These are phyloP conservation scores for Priocnemis perturbator DNA, from an alignment of 2,888 invertebrate species.

Conservation along the genomic window DNA sequence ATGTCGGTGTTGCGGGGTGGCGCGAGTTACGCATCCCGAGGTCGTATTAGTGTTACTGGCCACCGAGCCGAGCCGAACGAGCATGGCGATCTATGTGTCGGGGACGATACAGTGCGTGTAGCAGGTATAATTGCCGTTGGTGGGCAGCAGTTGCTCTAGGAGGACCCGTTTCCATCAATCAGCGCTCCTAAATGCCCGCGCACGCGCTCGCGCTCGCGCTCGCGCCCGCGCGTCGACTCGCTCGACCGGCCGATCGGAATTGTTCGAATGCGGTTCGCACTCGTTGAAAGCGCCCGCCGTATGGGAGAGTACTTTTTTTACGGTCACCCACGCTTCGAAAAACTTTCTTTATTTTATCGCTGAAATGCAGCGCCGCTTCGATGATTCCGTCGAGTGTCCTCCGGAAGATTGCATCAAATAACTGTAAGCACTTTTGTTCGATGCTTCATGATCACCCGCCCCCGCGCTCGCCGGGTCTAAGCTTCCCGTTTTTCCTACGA, in stretches of 20 bases:
- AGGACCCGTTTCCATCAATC: slow-evolving; percentile 73
- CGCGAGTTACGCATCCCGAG: slow-evolving; percentile 69
- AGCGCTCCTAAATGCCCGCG: slow-evolving; percentile 68
- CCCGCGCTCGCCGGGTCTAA: too few species aligned
- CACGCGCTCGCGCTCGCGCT: slow-evolving; percentile 37
- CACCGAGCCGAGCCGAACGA: slow-evolving; percentile 57
- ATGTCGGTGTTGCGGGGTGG: slow-evolving; percentile 42
- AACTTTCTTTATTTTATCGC: too few species aligned
- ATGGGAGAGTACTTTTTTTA: too few species aligned
- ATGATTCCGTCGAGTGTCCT: too few species aligned
- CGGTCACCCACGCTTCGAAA: too few species aligned
- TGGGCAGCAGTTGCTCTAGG: slow-evolving; percentile 68
- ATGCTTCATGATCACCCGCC: too few species aligned
- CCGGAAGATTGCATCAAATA: too few species aligned
- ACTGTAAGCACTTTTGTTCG: too few species aligned
- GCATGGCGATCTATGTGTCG: slow-evolving; percentile 70
- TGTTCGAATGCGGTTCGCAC: slow-evolving; percentile 34
- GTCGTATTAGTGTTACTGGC: slow-evolving; percentile 71
- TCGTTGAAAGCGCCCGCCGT: not conserved
- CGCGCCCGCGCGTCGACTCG: not conserved
- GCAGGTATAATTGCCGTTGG: slow-evolving; percentile 71
- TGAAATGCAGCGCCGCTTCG: too few species aligned
- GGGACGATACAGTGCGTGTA: slow-evolving; percentile 66
- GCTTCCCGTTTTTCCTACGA: too few species aligned
- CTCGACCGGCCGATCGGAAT: slow-evolving; percentile 41